A percentile compares a stretch with the other conserved stretches of the same genome.
Conservation (phyloP, 2,888 invertebrate genomes). For the Epirrhoe tristata region DNA sequence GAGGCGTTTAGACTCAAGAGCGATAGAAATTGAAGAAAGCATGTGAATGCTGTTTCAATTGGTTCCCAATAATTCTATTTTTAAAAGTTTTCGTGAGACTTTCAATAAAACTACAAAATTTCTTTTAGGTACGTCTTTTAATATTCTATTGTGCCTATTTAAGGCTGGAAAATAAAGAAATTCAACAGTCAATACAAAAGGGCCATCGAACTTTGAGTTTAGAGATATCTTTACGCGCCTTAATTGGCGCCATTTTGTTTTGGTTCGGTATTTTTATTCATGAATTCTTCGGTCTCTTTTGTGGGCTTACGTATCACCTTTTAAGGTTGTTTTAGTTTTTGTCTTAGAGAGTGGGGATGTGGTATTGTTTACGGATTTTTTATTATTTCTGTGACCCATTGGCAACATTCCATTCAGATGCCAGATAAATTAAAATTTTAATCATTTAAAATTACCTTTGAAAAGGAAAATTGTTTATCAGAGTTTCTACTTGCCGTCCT, state of each 20-base stretch:
- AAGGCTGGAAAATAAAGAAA: constrained; percentile 32
- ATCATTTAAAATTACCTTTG: not conserved
- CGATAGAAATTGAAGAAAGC: constrained; percentile 36
- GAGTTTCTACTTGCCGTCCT: too few relatives aligned
- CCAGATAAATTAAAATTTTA: constrained; percentile 4
- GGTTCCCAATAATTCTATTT: constrained; percentile 23
- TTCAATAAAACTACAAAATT: constrained; percentile 5
- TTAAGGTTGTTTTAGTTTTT: constrained; percentile 59
- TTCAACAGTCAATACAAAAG: constrained; percentile 46
- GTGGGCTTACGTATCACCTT: constrained; percentile 57
- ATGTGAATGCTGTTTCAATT: constrained; percentile 25
- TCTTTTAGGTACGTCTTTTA: constrained; percentile 16
- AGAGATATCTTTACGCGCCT: constrained; percentile 63
- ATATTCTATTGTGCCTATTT: constrained; percentile 27
- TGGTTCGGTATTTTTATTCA: constrained; percentile 76
- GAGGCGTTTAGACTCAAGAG: constrained; percentile 29
- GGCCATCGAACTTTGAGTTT: constrained; percentile 59
- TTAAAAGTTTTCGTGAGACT: constrained; percentile 19
- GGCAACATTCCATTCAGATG: constrained; percentile 25
- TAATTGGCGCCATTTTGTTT: constrained; percentile 71
- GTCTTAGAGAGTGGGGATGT: constrained; percentile 42
- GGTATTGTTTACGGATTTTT: constrained; percentile 42
- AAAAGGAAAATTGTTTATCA: not conserved
- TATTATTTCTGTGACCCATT: constrained; percentile 22
- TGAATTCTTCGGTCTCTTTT: constrained; percentile 65